phyloP scores from a whole-genome alignment of 2,888 invertebrate genomes.

The Lasioglossum vierecki region DNA sequence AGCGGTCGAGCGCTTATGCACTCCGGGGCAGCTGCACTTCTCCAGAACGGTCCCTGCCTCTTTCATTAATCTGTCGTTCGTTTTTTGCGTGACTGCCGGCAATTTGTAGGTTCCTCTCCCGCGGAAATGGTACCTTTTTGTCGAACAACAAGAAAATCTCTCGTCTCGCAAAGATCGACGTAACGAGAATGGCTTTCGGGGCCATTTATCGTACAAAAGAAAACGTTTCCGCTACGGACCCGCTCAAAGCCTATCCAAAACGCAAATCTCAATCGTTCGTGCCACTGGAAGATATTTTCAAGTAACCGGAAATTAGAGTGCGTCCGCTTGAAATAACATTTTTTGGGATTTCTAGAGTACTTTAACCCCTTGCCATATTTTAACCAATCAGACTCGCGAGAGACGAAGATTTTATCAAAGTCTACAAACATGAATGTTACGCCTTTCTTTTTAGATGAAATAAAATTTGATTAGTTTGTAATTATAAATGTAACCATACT shows the following conservation, averaged over 20 bases:
- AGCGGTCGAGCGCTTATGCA: neutral
- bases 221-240: neutral
- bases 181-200: constrained; percentile 1
- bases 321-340: too few relatives aligned
- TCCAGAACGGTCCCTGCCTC: neutral
- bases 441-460: too few relatives aligned
- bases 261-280: neutral
- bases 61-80: constrained; percentile 11
- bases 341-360: too few relatives aligned
- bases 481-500: too few relatives aligned
- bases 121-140: neutral
- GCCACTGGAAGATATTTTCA: too few relatives aligned
- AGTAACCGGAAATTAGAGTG: too few relatives aligned
- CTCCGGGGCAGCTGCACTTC: neutral
- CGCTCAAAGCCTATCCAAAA: neutral
- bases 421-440: too few relatives aligned
- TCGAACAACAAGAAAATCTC: neutral
- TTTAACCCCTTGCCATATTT: too few relatives aligned
- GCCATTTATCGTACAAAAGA: neutral
- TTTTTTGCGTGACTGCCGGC: constrained; percentile 1
- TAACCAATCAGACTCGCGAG: too few relatives aligned
- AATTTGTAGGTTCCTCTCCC: constrained; percentile 1
- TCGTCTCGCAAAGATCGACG: neutral
- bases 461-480: too few relatives aligned
- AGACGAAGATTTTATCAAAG: too few relatives aligned